phyloP scores from a whole-genome alignment of 2,888 invertebrate genomes.

The Melipona beecheii region DNA sequence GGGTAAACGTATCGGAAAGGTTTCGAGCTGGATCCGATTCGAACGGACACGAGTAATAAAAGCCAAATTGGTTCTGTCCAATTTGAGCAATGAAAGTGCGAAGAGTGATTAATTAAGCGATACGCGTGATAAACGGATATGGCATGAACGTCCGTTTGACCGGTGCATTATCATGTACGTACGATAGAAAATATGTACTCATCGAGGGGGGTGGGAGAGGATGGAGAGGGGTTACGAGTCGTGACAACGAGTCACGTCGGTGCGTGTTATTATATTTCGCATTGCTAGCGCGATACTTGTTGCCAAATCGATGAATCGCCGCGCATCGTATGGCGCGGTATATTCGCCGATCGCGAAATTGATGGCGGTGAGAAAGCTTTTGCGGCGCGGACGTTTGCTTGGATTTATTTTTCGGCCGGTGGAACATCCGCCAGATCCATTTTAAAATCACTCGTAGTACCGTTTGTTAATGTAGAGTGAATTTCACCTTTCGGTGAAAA shows the following conservation, averaged over 20 bases:
- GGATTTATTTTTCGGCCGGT: not conserved
- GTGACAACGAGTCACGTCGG: slow-evolving; percentile 42
- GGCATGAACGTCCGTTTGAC: slow-evolving; percentile 41
- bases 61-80: slow-evolving; percentile 57
- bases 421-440: not conserved
- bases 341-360: not conserved
- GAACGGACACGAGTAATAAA: slow-evolving; percentile 43
- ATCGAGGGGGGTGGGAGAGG: not conserved
- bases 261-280: slow-evolving; percentile 39
- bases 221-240: slow-evolving; percentile 13
- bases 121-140: slow-evolving; percentile 55
- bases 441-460: not conserved
- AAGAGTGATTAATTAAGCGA: slow-evolving; percentile 61
- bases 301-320: not conserved
- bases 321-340: not conserved
- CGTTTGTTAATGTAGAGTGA: not conserved
- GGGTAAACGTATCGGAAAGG: slow-evolving; percentile 9
- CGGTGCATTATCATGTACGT: slow-evolving; percentile 37
- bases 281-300: not conserved
- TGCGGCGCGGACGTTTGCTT: not conserved
- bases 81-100: slow-evolving; percentile 54
- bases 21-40: slow-evolving; percentile 30
- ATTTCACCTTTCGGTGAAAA: not conserved
- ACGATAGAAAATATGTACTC: slow-evolving; percentile 46
- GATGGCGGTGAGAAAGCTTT: not conserved